phyloP scores from a whole-genome alignment of 2,797 vertebrate species.

The Urosaurus nigricauda region DNA sequence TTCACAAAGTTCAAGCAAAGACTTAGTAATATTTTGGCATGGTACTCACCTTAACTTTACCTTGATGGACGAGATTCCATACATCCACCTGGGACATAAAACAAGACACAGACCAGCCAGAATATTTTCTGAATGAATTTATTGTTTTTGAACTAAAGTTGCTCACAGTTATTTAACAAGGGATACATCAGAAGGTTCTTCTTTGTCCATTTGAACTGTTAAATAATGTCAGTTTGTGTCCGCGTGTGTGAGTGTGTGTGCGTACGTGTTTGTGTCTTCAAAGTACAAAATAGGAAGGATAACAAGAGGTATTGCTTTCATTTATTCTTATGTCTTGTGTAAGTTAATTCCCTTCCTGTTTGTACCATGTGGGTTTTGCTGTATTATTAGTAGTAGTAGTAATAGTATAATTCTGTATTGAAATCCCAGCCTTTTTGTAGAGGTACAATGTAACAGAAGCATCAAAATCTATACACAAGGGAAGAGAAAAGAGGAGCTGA shows the following conservation, averaged over 20 bases:
- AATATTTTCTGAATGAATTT: constrained; percentile 93
- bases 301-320: constrained; percentile 95
- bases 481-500: constrained; percentile 75
- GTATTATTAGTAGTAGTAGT: constrained; percentile 59
- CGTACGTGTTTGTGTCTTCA: constrained; percentile 76
- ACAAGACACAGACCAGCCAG: constrained; percentile 72
- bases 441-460: constrained; percentile 89
- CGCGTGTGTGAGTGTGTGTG: constrained; percentile 76
- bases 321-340: constrained; percentile 90
- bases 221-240: constrained; percentile 82
- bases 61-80: neutral
- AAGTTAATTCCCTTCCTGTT: constrained; percentile 79
- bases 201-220: constrained; percentile 87
- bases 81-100: constrained; percentile 51
- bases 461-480: constrained; percentile 84
- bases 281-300: constrained; percentile 91
- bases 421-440: constrained; percentile 83
- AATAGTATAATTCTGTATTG: constrained; percentile 73
- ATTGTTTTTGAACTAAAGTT: constrained; percentile 94
- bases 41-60: neutral
- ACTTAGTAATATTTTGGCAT: fast-evolving
- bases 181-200: constrained; percentile 86
- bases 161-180: constrained; percentile 96
- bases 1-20: neutral
- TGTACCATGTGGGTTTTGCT: constrained; percentile 76